Evolutionary conservation across 2,797 vertebrate genomes (phyloP).

Genomic region (Dipus sagitta): DNA sequence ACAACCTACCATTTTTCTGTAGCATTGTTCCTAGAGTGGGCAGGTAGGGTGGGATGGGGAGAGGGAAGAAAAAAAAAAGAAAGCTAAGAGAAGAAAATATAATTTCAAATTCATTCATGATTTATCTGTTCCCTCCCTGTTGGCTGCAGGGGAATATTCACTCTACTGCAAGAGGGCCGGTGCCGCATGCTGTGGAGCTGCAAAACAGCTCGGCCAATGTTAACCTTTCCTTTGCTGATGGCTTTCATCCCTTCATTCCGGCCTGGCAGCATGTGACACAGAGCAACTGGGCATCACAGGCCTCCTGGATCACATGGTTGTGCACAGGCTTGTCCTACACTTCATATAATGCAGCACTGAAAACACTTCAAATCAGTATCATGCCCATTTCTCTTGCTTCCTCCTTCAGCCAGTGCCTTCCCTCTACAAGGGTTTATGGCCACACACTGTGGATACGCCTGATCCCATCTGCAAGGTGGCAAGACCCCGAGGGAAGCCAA

Average conservation of each 20-base stretch:
- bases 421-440: no score
- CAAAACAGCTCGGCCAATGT: fast-evolving
- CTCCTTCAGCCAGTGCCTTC: neutral
- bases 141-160: slow-evolving; percentile 78
- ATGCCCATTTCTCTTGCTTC: neutral
- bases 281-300: neutral
- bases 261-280: neutral
- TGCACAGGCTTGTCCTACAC: fast-evolving
- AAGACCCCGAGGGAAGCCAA: neutral
- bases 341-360: neutral
- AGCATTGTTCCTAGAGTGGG: neutral
- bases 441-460: no score
- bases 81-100: slow-evolving; percentile 63
- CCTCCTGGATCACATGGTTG: neutral
- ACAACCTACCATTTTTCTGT: slow-evolving; percentile 73
- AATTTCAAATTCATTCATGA: slow-evolving; percentile 81
- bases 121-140: slow-evolving; percentile 77
- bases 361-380: neutral
- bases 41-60: neutral
- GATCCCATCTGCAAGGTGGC: neutral
- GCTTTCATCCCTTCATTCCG: neutral
- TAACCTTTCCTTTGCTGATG: slow-evolving; percentile 23
- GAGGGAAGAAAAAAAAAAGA: neutral
- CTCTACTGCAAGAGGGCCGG: neutral
- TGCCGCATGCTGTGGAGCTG: neutral